Percentiles rank a stretch among this genome's conserved stretches.
phyloP scores from a whole-genome alignment of 2,797 vertebrate species.

The Oryzias dopingdopingensis region DNA sequence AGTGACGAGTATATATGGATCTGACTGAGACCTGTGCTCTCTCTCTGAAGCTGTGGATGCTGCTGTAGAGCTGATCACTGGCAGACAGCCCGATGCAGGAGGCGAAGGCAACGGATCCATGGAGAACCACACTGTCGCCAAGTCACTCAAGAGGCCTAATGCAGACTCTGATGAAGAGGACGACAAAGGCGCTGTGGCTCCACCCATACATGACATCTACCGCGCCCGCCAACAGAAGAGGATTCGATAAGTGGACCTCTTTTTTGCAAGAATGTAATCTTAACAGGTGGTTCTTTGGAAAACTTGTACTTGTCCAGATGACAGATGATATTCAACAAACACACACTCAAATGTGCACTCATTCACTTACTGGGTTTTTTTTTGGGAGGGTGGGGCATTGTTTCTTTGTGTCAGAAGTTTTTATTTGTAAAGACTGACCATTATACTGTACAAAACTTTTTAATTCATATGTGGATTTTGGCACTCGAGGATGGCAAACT shows the following conservation, averaged over 20 bases:
- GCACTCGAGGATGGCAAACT: conserved; percentile 63
- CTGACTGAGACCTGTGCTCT: not conserved
- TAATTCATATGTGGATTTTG: conserved; percentile 74
- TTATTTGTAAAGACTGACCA: conserved; percentile 83
- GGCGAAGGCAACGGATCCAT: conserved; percentile 92
- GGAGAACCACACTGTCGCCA: conserved; percentile 88
- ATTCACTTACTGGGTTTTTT: conserved; percentile 51
- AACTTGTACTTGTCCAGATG: conserved; percentile 34
- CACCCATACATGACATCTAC: conserved; percentile 97
- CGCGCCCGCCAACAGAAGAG: conserved; percentile 96
- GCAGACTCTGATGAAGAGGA: conserved; percentile 97
- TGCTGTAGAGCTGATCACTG: conserved; percentile 92
- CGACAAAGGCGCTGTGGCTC: conserved; percentile 94
- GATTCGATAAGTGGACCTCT: conserved; percentile 84
- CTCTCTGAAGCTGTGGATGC: conserved; percentile 85
- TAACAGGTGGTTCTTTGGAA: conserved; percentile 31
- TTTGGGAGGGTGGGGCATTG: not conserved
- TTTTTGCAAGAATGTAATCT: conserved; percentile 60
- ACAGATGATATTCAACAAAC: conserved; percentile 46
- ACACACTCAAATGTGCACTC: conserved; percentile 31
- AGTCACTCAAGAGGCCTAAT: conserved; percentile 93
- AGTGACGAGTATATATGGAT: not conserved
- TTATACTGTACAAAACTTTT: conserved; percentile 82
- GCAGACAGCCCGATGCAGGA: conserved; percentile 84
- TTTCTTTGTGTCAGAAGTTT: conserved; percentile 70